Evolutionary conservation across 1,140 invertebrate species (phyloP).

Genomic region (Aethina tumida): DNA sequence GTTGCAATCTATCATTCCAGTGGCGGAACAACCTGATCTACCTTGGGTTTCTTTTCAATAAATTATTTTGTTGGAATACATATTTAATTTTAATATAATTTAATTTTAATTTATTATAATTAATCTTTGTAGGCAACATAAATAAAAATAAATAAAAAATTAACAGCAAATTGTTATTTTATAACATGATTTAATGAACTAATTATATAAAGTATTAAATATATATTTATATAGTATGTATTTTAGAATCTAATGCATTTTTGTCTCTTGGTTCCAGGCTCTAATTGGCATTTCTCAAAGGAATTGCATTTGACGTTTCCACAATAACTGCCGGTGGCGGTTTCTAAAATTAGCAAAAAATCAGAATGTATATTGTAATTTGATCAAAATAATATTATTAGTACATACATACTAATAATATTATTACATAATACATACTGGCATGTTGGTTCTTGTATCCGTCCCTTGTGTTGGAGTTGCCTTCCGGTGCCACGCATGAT

Average conservation of each 20-base stretch:
- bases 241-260: constrained; percentile 50
- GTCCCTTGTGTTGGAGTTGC: constrained; percentile 11
- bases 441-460: constrained; percentile 20
- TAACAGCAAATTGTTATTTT: constrained; percentile 1
- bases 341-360: constrained; percentile 37
- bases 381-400: constrained; percentile 2
- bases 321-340: constrained; percentile 48
- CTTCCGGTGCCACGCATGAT: constrained; percentile 41
- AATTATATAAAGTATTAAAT: constrained; percentile 1
- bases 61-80: no score
- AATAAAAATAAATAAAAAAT: no score
- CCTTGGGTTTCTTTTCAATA: no score
- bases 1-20: no score
- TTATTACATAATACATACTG: constrained; percentile 13
- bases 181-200: background rate
- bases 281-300: constrained; percentile 55
- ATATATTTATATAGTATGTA: background rate
- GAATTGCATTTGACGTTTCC: constrained; percentile 55
- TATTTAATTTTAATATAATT: no score
- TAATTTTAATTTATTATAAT: no score
- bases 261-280: constrained; percentile 51
- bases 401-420: constrained; percentile 4
- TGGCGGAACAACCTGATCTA: no score
- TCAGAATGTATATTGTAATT: constrained; percentile 1
- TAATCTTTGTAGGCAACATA: no score